These are phyloP conservation scores for Drosophila atroscutellata DNA, from an alignment of 2,888 invertebrate species.

Conservation along the genomic window DNA sequence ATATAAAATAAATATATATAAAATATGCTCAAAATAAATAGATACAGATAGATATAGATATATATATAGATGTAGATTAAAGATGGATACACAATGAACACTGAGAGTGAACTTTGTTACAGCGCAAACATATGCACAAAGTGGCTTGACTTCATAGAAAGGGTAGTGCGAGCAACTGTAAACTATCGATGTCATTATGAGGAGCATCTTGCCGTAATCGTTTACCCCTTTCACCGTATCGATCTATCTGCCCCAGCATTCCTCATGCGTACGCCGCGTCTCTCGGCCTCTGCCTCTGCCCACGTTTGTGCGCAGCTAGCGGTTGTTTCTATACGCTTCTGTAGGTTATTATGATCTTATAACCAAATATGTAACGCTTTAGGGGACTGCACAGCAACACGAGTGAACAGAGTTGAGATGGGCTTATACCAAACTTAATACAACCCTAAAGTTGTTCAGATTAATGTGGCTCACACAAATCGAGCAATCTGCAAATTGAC, in stretches of 20 bases:
- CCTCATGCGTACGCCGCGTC: constrained; percentile 6
- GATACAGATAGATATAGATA: neutral
- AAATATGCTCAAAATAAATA: neutral
- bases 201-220: constrained; percentile 40
- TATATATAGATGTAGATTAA: neutral
- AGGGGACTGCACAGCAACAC: neutral
- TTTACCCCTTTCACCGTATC: constrained; percentile 16
- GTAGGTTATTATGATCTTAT: neutral
- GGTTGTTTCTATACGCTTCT: constrained; percentile 22
- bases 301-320: constrained; percentile 34
- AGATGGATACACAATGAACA: neutral
- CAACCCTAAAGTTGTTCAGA: neutral
- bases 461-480: neutral
- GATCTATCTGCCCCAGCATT: constrained; percentile 3
- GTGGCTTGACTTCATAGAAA: neutral
- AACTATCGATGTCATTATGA: constrained; percentile 47
- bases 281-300: constrained; percentile 4
- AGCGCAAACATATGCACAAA: neutral
- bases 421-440: neutral
- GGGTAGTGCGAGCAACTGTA: constrained; percentile 65
- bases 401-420: neutral
- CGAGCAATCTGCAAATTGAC: neutral
- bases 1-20: too few relatives aligned
- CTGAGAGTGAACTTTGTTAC: neutral
- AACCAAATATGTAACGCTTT: neutral